Conservation (phyloP, 2,888 invertebrate genomes). For the Caenorhabditis becei region DNA sequence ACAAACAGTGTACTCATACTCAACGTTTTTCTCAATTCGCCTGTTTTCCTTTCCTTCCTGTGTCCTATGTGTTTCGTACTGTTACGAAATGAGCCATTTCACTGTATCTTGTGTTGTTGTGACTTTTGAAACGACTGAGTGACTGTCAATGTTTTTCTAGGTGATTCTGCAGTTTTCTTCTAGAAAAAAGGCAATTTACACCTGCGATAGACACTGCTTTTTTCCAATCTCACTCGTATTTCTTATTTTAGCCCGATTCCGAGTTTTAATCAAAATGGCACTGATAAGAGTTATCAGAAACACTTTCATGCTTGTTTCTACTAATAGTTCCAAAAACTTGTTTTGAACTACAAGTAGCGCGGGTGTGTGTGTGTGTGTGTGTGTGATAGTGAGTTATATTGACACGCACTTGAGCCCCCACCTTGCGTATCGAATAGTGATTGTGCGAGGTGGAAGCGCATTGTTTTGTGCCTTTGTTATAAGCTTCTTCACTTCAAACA, state of each 20-base stretch:
- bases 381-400: conserved; percentile 47
- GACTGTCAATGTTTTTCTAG: too few relatives aligned
- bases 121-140: background rate
- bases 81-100: conserved; percentile 29
- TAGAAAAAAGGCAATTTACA: background rate
- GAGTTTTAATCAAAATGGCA: background rate
- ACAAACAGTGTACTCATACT: conserved; percentile 58
- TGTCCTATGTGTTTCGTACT: conserved; percentile 5
- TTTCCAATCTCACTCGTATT: too few relatives aligned
- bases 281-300: background rate
- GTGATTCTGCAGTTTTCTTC: background rate
- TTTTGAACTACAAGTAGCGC: conserved; percentile 2
- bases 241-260: background rate
- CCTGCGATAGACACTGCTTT: too few relatives aligned
- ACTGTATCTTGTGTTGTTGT: background rate
- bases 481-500: conserved; percentile 51
- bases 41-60: conserved; percentile 21
- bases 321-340: conserved; percentile 6
- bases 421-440: conserved; percentile 56
- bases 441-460: conserved; percentile 41
- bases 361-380: background rate
- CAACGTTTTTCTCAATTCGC: conserved; percentile 44
- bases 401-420: conserved; percentile 56
- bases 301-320: background rate
- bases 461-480: conserved; percentile 51